Base-by-base conservation (phyloP, 2,113 vertebrate species). In the Pagrus major region DNA sequence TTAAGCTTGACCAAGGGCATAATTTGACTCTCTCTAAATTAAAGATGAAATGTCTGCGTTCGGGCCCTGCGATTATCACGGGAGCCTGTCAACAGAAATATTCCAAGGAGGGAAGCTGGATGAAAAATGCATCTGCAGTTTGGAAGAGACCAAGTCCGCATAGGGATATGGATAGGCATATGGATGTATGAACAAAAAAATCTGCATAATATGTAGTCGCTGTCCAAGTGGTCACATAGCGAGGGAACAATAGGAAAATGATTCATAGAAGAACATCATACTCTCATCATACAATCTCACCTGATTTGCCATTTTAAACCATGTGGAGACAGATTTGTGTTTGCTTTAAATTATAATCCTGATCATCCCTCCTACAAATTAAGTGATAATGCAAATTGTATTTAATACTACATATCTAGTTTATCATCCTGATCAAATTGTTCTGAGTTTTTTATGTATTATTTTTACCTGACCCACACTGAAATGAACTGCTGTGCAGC, bases 91-190 rank as follows among this genome's bases (percentile, higher is more conserved):
- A 86, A 87, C 80, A 83, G 71, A 87, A 87, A 88, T 86, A 82
- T 81, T 52, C 74, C 59, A 47, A 20, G 18, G 46, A 64, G 23
- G 54, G 23, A 61, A 56, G 60, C 39, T 23, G 60, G 76, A 83
- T 87, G 81, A 88, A 80, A 86, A 86, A 88, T 83, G 83, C 71
- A 81, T 86, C 85, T 88, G 71, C 83, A 86, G 71, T 80, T 83
- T 81, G 78, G 72, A 70, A 47, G 49, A 64, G 27, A 60, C 39
- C 21, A 29, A 44, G 66, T 25, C 4, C 15, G 7, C 5, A 20
- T 49, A 54, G 71, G 68, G 67, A 66, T 51, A 78, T 79, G 21
- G 49, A 71, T 69, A 37, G 44, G 58, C n/a, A n/a, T 63, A 21
- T 27, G 70, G 5, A 71, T 67, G 31, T 2, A 31, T 59, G 29